phyloP scores from a whole-genome alignment of 2,888 invertebrate species.

The Psococerastis gibbosa region DNA sequence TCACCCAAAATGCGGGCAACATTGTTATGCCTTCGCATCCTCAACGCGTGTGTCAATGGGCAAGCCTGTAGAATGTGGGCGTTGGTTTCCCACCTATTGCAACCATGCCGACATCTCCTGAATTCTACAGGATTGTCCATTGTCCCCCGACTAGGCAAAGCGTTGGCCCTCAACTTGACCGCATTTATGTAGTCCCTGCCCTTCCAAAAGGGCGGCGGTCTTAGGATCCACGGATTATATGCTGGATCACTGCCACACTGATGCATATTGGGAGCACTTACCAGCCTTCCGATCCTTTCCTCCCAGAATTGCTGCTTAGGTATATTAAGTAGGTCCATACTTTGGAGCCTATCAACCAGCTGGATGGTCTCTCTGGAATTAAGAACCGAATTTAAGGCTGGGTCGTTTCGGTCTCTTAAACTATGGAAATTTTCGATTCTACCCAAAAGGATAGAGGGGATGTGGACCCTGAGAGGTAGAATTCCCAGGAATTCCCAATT shows the following conservation, averaged over 20 bases:
- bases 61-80: constrained; percentile 17
- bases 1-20: too few species aligned
- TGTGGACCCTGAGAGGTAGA: not conserved
- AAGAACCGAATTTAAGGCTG: not conserved
- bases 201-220: not conserved
- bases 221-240: constrained; percentile 10
- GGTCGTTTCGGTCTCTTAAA: not conserved
- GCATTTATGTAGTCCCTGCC: not conserved
- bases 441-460: not conserved
- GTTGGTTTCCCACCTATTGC: constrained; percentile 8
- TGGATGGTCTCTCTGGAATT: not conserved
- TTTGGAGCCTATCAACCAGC: not conserved
- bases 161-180: not conserved
- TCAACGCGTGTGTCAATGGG: constrained; percentile 16
- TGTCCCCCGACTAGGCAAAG: not conserved
- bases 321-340: not conserved
- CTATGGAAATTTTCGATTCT: not conserved
- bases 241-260: constrained; percentile 4
- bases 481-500: too few species aligned
- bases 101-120: constrained; percentile 16
- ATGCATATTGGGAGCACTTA: not conserved
- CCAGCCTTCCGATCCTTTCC: not conserved
- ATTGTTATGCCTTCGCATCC: constrained; percentile 9
- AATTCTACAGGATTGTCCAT: constrained; percentile 11
- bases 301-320: not conserved